Base-by-base conservation (phyloP, 2,888 invertebrate genomes). In the Leucophora obtusa region DNA sequence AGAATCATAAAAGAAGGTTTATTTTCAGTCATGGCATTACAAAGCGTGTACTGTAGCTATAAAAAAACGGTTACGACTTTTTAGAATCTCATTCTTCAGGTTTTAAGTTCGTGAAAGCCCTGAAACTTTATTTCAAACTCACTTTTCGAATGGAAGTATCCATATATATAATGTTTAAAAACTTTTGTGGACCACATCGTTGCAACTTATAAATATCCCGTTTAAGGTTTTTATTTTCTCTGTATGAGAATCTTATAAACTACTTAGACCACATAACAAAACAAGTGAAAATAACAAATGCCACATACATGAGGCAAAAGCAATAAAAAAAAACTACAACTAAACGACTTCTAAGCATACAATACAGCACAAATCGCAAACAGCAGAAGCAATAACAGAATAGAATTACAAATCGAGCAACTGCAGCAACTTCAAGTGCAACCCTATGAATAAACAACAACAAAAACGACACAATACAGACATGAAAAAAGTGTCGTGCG, bases 231-330 rank as follows among this genome's bases (percentile, higher is more conserved):
- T 8, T 17, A 10, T 28, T 43, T 54, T 58, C 43, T 54, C 38
- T 59, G 21, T 38, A 58, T 54, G 68, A 73, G 53, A 81, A 69
- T 73, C 63, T 76, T 69, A 76, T 58, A 76, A 73, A 76, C 72
- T 76, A 76, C 76, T 81, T 81, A 76, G 54, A 35, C 56, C 59
- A 59, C 21, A 17, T 24, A 54, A 60, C 50, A 38, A 81, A 81
- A 76, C 80, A 76, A 81, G 76, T 81, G 76, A 72, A 81, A 65
- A 72, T 76, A 69, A 73, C 54, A 81, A 81, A 81, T 80, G 76
- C 69, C 59, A 76, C 76, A 63, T 76, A 73, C 63, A 65, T 73
- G 53, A 54, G 72, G 75, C 63, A 58, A 54, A 28, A 80, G 50
- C 11, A 71, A 58, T 24, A 47, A 69, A 15, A 17, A 43, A 24